Conservation (phyloP, 2,797 vertebrate species). For the Artibeus jamaicensis region DNA sequence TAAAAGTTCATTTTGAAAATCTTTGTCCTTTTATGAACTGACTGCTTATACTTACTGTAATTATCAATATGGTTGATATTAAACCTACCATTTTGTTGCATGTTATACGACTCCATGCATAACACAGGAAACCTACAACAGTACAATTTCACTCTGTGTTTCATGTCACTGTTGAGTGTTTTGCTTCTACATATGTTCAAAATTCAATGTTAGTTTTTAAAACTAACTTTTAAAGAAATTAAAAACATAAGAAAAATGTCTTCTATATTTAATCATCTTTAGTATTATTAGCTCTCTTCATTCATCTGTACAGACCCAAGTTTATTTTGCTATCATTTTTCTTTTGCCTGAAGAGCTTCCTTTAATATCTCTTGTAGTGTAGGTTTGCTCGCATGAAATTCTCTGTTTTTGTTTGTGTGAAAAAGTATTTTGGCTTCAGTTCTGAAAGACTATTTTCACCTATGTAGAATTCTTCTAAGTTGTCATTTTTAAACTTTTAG, state of each 20-base stretch:
- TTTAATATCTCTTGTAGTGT: not conserved
- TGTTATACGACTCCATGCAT: not conserved
- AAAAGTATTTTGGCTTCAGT: not conserved
- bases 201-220: not conserved
- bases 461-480: not conserved
- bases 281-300: not conserved
- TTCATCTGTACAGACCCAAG: not conserved
- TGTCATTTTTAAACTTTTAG: not conserved
- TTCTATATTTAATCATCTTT: constrained; percentile 25
- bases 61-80: not conserved
- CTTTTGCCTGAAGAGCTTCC: not conserved
- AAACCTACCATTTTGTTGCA: not conserved
- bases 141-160: not conserved
- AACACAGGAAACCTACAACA: not conserved
- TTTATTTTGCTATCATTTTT: not conserved
- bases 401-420: not conserved
- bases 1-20: constrained; percentile 3
- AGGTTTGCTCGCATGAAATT: not conserved
- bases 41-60: not conserved
- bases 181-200: not conserved
- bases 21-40: not conserved
- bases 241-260: not conserved
- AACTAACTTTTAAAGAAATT: not conserved
- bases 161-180: not conserved
- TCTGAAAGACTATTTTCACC: constrained; percentile 24